Evolutionary conservation across 2,888 invertebrate genomes (phyloP).

Genomic region (Melanargia galathea): DNA sequence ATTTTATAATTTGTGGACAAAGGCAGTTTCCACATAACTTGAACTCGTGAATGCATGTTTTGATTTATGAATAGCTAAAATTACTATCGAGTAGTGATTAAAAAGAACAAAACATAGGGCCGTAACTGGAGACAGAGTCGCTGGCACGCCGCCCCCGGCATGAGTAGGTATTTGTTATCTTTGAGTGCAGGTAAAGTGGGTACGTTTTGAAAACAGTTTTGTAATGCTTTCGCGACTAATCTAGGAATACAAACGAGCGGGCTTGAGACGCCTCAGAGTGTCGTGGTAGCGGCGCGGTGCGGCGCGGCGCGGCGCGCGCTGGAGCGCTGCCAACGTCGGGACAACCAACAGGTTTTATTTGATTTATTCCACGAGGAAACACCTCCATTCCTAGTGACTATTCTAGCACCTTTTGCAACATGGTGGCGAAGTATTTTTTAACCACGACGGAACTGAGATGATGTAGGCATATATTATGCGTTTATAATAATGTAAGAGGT

Average conservation of each 20-base stretch:
- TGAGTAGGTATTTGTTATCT: no score
- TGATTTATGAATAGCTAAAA: no score
- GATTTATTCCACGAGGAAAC: constrained; percentile 7
- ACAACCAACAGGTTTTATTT: constrained; percentile 13
- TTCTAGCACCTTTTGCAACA: background rate
- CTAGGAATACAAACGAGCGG: constrained; percentile 5
- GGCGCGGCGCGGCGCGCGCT: background rate
- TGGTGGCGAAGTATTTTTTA: background rate
- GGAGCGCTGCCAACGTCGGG: constrained; percentile 1
- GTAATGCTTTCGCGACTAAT: constrained; percentile 2
- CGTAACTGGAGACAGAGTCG: no score
- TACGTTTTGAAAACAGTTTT: background rate
- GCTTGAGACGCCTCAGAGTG: background rate
- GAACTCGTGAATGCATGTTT: no score
- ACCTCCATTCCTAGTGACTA: background rate
- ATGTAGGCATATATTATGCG: no score
- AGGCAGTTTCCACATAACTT: no score
- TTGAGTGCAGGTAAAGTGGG: background rate
- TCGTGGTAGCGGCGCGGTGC: background rate
- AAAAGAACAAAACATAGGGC: no score
- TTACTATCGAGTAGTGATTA: no score
- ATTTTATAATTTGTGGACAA: no score
- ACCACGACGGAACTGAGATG: no score
- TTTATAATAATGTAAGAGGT: no score
- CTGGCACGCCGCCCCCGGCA: no score